phyloP scores from a whole-genome alignment of 1,140 invertebrate genomes.

The Leptonema lineaticorne region DNA sequence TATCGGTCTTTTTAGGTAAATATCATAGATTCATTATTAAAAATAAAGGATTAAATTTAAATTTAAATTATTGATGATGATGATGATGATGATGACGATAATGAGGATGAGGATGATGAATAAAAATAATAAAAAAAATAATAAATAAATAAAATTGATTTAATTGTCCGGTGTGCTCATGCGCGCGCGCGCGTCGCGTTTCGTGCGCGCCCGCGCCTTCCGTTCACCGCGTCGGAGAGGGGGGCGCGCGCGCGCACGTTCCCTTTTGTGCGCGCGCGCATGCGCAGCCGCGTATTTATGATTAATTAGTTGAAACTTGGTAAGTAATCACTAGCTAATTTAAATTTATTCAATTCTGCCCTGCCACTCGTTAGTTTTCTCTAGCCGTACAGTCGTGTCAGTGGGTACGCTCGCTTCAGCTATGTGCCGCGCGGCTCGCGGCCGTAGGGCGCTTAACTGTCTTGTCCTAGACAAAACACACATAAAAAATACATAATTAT shows the following conservation, averaged over 20 bases:
- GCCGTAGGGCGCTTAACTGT: conserved; percentile 11
- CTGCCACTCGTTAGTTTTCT: conserved; percentile 42
- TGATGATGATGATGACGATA: no score
- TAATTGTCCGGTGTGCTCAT: no score
- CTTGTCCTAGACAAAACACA: conserved; percentile 13
- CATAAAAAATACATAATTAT: neutral
- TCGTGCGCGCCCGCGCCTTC: no score
- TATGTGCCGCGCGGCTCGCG: conserved; percentile 20
- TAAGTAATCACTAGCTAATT: conserved; percentile 44
- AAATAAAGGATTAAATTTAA: conserved; percentile 21
- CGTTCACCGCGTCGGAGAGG: no score
- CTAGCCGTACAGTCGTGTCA: conserved; percentile 18
- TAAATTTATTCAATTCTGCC: conserved; percentile 42
- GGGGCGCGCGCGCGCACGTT: no score
- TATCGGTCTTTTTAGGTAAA: conserved; percentile 41
- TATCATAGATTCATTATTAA: conserved; percentile 41
- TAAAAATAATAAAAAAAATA: conserved; percentile 36
- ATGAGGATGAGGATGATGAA: no score
- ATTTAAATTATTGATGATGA: no score
- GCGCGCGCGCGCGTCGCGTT: no score
- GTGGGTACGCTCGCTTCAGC: conserved; percentile 18
- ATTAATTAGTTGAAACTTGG: conserved; percentile 42
- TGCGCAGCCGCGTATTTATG: no score
- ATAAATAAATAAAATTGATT: conserved; percentile 40
- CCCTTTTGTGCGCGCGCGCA: no score